These are phyloP conservation scores for Petroica traversi DNA, from an alignment of 2,113 vertebrate genomes.

Conservation along the genomic window DNA sequence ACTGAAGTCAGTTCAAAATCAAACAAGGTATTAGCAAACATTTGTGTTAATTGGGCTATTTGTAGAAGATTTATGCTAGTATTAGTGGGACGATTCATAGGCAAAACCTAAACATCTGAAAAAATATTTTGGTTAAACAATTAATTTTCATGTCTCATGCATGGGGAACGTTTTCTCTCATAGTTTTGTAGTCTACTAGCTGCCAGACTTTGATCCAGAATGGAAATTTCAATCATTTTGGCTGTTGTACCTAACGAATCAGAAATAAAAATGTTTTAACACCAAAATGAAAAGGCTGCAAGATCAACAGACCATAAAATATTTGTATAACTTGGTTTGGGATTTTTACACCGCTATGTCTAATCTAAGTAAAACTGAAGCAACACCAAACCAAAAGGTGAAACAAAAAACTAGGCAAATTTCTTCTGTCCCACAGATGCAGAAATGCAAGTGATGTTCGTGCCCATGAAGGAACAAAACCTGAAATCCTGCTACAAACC, in stretches of 20 bases:
- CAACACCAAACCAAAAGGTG: neutral
- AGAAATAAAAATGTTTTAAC: constrained; percentile 26
- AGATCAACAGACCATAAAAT: neutral
- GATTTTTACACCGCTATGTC: neutral
- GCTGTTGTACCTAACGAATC: neutral
- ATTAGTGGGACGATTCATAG: neutral
- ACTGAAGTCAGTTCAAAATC: neutral
- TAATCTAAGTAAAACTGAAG: neutral
- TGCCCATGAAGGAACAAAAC: neutral
- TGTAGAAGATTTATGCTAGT: neutral
- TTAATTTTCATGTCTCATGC: neutral
- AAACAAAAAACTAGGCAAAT: neutral
- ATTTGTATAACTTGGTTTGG: constrained; percentile 12
- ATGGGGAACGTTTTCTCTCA: neutral
- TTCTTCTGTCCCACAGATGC: neutral
- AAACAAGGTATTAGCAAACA: neutral
- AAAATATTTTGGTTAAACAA: neutral
- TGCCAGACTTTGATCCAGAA: neutral
- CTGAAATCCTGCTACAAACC: neutral
- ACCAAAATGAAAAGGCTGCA: neutral
- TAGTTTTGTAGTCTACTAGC: neutral
- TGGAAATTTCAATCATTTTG: neutral
- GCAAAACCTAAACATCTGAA: neutral
- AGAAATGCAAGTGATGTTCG: neutral
- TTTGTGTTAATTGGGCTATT: neutral